phyloP scores from a whole-genome alignment of 2,113 vertebrate species.

The Puma concolor region DNA sequence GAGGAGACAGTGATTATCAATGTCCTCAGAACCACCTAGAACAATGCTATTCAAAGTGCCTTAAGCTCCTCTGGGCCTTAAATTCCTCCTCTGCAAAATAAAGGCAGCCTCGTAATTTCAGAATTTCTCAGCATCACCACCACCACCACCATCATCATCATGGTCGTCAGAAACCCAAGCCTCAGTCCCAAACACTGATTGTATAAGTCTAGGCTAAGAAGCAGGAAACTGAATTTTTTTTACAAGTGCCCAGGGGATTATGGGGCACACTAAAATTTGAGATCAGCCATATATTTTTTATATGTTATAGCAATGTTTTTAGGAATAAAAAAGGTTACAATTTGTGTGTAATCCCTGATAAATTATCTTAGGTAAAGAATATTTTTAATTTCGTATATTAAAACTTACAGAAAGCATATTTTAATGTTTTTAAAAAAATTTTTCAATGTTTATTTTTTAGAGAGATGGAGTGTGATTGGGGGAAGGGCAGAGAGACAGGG shows the following conservation, averaged over 20 bases:
- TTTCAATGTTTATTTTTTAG: no score
- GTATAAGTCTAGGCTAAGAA: neutral
- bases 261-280: constrained; percentile 1
- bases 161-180: neutral
- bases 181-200: neutral
- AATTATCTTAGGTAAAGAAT: constrained; percentile 7
- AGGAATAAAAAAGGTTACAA: neutral
- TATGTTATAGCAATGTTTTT: neutral
- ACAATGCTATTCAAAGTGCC: neutral
- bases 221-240: neutral
- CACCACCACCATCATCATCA: neutral
- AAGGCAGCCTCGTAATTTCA: neutral
- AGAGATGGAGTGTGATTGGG: no score
- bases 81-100: neutral
- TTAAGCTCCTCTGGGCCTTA: neutral
- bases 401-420: neutral
- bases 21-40: neutral
- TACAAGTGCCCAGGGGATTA: neutral
- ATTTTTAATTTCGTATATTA: constrained; percentile 8
- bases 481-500: no score
- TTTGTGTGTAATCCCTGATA: neutral
- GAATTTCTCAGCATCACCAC: neutral
- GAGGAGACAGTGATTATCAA: neutral
- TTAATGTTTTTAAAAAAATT: neutral
- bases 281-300: neutral